Evolutionary conservation across 2,113 vertebrate species (phyloP).

Genomic region (Willisornis vidua): DNA sequence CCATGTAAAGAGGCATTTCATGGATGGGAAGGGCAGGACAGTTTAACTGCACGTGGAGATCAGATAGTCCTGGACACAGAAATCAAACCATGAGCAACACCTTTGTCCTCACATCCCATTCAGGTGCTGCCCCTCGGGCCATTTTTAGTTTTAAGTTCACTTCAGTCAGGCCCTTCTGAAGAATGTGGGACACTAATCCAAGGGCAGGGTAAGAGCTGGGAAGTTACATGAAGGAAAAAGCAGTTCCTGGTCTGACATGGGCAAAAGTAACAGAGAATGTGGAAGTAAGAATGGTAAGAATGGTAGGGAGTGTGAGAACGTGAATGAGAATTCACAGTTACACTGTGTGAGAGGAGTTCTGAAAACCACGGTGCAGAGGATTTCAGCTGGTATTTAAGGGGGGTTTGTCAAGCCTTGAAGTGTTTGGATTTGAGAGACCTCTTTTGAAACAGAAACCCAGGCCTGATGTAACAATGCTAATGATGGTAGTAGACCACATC

Average conservation of each 20-base stretch:
- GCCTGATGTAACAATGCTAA: not conserved
- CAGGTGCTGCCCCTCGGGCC: not conserved
- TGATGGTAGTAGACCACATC: not conserved
- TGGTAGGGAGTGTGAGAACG: not conserved
- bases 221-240: not conserved
- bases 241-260: not conserved
- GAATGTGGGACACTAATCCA: not conserved
- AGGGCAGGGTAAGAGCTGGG: not conserved
- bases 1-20: not conserved
- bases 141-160: not conserved
- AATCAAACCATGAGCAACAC: fast-evolving
- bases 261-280: not conserved
- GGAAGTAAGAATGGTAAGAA: not conserved
- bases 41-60: not conserved
- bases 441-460: not conserved
- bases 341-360: not conserved
- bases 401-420: not conserved
- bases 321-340: not conserved
- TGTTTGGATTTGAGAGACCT: not conserved
- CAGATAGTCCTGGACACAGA: not conserved
- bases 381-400: not conserved
- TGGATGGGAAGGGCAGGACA: not conserved
- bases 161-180: not conserved
- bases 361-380: not conserved
- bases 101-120: not conserved